These are phyloP conservation scores for Peromyscus melanophrys DNA, from an alignment of 2,797 vertebrate genomes.

Conservation along the genomic window DNA sequence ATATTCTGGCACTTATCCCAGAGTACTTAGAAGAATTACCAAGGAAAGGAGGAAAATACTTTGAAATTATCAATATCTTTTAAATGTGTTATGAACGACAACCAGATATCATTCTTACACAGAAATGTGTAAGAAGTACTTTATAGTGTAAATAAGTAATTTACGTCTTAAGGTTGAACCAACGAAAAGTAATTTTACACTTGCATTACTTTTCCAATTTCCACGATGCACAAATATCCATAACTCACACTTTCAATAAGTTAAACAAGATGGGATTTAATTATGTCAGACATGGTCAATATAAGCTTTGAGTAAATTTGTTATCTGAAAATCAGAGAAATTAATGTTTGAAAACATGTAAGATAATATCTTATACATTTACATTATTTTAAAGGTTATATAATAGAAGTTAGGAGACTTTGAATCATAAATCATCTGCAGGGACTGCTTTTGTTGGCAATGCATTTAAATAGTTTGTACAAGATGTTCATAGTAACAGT, in stretches of 20 bases:
- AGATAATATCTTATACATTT: background rate
- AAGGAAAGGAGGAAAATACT: conserved; percentile 8
- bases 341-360: conserved; percentile 28
- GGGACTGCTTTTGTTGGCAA: background rate
- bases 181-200: background rate
- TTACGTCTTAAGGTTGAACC: conserved; percentile 7
- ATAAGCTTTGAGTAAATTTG: background rate
- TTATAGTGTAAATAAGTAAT: conserved; percentile 6
- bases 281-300: background rate
- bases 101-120: conserved; percentile 23
- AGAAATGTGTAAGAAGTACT: background rate
- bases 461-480: background rate
- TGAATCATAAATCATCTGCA: background rate
- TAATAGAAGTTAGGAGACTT: background rate
- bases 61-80: conserved; percentile 5
- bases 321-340: conserved; percentile 12
- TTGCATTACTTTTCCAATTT: background rate
- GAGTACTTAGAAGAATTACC: conserved; percentile 67
- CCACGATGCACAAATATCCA: background rate
- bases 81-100: conserved; percentile 12
- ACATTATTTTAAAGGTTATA: background rate
- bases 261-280: background rate
- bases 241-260: background rate
- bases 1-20: conserved; percentile 56
- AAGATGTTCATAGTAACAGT: background rate